phyloP scores from a whole-genome alignment of 2,888 invertebrate genomes.

The Octodonta nipae region DNA sequence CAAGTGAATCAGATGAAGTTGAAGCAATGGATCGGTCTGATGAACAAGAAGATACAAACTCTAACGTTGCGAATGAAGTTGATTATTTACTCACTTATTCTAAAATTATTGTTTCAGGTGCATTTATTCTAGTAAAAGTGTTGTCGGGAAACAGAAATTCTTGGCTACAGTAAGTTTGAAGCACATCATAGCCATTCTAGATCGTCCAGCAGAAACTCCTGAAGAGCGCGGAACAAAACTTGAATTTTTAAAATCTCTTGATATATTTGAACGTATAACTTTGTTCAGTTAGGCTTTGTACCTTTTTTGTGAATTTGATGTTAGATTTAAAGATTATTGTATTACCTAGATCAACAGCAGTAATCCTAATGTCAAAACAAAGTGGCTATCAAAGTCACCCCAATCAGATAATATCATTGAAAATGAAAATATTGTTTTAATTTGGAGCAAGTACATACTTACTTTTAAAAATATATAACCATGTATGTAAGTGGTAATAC shows the following conservation, averaged over 20 bases:
- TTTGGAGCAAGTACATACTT: slow-evolving; percentile 5
- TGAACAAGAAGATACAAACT: slow-evolving; percentile 9
- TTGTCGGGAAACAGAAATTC: slow-evolving; percentile 9
- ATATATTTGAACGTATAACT: background rate
- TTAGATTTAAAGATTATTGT: background rate
- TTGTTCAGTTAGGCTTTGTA: background rate
- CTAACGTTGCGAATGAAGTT: slow-evolving; percentile 8
- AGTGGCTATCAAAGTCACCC: slow-evolving; percentile 6
- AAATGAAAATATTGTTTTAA: slow-evolving; percentile 2
- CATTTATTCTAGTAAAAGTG: slow-evolving; percentile 11
- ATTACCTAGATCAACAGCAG: slow-evolving; percentile 4
- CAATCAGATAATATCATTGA: slow-evolving; percentile 5
- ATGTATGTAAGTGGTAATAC: slow-evolving; percentile 4
- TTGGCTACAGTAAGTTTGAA: too few species aligned
- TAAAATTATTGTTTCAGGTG: slow-evolving; percentile 9
- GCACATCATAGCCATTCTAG: too few species aligned
- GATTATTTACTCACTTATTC: slow-evolving; percentile 9
- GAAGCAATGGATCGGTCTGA: slow-evolving; percentile 7
- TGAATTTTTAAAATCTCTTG: background rate
- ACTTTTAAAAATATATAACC: slow-evolving; percentile 2
- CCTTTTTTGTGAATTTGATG: slow-evolving; percentile 2
- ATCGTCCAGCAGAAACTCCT: too few species aligned
- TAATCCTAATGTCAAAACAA: slow-evolving; percentile 4
- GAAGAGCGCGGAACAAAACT: background rate
- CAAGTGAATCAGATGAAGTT: slow-evolving; percentile 7